Base-by-base conservation (phyloP, 2,888 invertebrate species). In the Metacarcinus magister region DNA sequence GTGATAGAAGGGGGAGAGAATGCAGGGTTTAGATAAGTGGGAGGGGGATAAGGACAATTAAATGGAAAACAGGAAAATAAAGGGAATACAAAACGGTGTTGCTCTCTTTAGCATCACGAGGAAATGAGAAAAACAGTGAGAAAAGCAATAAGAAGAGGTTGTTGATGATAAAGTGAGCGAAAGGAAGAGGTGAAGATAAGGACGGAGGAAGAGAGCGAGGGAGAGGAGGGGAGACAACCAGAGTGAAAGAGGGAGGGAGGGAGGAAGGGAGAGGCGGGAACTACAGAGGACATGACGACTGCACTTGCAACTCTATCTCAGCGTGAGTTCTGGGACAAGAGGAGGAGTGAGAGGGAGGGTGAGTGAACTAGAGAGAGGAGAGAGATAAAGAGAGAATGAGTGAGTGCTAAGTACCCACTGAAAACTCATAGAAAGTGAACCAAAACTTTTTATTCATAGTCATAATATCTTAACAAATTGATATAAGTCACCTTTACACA, bases 241-340 rank as follows among this genome's bases (percentile, higher is more conserved):
- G n/a, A 87, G 87, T 87, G n/a, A 87, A 10, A 87, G 2, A 19
- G 0, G 4, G 7, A 39, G 44, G 44, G 44, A 92, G 46, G 28
- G n/a, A 19, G 91, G 46, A 46, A 46, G 91, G 91, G 91, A n/a
- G 91, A 46, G 23, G 28, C 46, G 91, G 67, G 23, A n/a, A 67
- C 19, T 19, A 67, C 67, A 67, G 7, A 67, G 23, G 67, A 67
- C 23, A 19, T 23, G 23, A 67, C n/a, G 19, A n/a, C 23, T n/a
- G n/a, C n/a, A n/a, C n/a, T n/a, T n/a, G n/a, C n/a, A n/a, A 67
- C 67, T 67, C 67, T 23, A n/a, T 7, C 67, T n/a, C 67, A 67
- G 67, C 67, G 67, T 67, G 67, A 67, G 67, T 54, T 16, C 54
- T 54, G 54, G 54, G 54, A 54, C 13, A 54, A 54, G 54, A 13